Conservation (phyloP, 2,113 vertebrate genomes). For the Ceyx margarethae region DNA sequence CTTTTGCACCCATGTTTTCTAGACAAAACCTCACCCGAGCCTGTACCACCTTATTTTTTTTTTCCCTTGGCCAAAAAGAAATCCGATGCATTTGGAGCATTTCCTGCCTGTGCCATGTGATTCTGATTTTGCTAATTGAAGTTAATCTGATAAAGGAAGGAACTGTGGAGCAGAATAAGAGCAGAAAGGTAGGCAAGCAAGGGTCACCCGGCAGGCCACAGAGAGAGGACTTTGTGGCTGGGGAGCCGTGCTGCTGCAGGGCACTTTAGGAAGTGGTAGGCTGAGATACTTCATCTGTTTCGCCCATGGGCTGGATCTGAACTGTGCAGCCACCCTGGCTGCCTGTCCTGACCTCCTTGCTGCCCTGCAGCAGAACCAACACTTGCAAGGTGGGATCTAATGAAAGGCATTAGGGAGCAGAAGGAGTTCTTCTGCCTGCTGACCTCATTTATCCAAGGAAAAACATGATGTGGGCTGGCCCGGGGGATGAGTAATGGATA, state of each 20-base stretch:
- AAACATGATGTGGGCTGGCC: background rate
- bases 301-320: constrained; percentile 19
- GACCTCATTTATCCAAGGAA: background rate
- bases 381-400: constrained; percentile 18
- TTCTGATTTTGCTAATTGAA: constrained; percentile 76
- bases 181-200: constrained; percentile 32
- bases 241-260: background rate
- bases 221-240: constrained; percentile 50
- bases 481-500: background rate
- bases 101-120: constrained; percentile 62
- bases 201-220: constrained; percentile 16
- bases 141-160: constrained; percentile 80
- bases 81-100: background rate
- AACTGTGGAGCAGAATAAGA: constrained; percentile 35
- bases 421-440: background rate
- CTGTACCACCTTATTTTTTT: background rate
- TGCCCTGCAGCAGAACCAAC: constrained; percentile 13
- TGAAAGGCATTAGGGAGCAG: constrained; percentile 41
- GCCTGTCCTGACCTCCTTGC: background rate
- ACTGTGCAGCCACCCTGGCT: background rate
- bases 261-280: background rate
- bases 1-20: background rate
- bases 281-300: constrained; percentile 18
- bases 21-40: background rate
- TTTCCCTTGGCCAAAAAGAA: background rate